These are phyloP conservation scores for Lepidostoma basale DNA, from an alignment of 1,140 invertebrate genomes.

Conservation along the genomic window DNA sequence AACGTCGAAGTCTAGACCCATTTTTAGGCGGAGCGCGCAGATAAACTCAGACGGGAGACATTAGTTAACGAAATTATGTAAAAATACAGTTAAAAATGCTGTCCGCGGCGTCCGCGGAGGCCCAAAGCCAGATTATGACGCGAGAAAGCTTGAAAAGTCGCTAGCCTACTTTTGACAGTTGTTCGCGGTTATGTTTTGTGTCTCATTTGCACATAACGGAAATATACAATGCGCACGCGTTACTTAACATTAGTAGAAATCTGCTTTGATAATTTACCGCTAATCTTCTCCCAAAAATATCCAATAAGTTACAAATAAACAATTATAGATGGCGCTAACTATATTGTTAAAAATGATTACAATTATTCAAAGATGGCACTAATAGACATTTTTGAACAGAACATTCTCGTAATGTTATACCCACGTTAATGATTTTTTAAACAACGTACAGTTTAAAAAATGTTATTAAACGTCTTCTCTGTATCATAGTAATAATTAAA, in stretches of 20 bases:
- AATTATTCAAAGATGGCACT: too few relatives aligned
- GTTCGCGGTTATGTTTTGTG: constrained; percentile 37
- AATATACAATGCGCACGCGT: constrained; percentile 19
- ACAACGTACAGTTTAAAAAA: too few relatives aligned
- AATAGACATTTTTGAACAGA: too few relatives aligned
- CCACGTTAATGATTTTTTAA: too few relatives aligned
- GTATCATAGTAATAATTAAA: too few relatives aligned
- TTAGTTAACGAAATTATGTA: neutral
- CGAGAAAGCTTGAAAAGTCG: constrained; percentile 28
- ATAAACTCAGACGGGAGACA: neutral
- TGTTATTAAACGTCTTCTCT: too few relatives aligned
- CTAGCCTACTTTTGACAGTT: constrained; percentile 40
- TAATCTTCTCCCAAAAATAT: too few relatives aligned
- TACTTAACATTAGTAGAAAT: constrained; percentile 7
- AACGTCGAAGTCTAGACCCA: constrained; percentile 83
- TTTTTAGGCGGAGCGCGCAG: constrained; percentile 48
- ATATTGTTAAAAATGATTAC: too few relatives aligned
- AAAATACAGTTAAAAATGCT: constrained; percentile 1
- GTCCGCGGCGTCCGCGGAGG: neutral
- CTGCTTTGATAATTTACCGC: too few relatives aligned
- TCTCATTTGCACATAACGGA: constrained; percentile 35
- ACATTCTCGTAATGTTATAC: too few relatives aligned
- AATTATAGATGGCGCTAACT: too few relatives aligned
- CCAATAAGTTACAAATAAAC: too few relatives aligned
- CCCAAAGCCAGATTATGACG: constrained; percentile 4